Conservation (phyloP, 2,113 vertebrate species). For the Sigmodon hispidus region DNA sequence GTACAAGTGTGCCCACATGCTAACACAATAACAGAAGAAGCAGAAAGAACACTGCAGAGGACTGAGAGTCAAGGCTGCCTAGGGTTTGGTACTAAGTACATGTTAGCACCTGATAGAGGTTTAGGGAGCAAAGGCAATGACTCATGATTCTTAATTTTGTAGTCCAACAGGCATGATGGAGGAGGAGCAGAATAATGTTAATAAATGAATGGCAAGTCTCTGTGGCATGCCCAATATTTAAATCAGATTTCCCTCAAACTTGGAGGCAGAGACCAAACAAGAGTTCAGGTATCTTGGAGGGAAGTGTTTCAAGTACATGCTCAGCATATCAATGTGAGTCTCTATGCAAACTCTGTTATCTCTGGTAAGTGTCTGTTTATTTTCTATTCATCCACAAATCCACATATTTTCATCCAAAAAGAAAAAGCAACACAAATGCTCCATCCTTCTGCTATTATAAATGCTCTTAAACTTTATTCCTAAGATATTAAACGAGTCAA, state of each 20-base stretch:
- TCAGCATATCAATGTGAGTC: slow-evolving; percentile 24
- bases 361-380: slow-evolving; percentile 10
- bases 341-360: background rate
- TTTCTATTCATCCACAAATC: background rate
- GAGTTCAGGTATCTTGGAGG: background rate
- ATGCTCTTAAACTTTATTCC: slow-evolving; percentile 56
- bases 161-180: background rate
- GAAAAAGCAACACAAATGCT: slow-evolving; percentile 4
- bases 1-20: background rate
- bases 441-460: slow-evolving; percentile 41
- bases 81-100: background rate
- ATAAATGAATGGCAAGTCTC: background rate
- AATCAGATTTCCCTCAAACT: background rate
- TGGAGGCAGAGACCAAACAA: background rate
- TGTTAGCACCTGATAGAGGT: too few relatives aligned
- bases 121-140: background rate
- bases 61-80: background rate
- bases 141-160: background rate
- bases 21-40: background rate
- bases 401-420: slow-evolving; percentile 1
- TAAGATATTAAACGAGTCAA: slow-evolving; percentile 44
- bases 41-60: background rate
- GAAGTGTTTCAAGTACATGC: background rate
- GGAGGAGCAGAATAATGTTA: background rate
- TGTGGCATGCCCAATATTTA: background rate